Base-by-base conservation (phyloP, 2,113 vertebrate species). In the Pelodiscus sinensis region DNA sequence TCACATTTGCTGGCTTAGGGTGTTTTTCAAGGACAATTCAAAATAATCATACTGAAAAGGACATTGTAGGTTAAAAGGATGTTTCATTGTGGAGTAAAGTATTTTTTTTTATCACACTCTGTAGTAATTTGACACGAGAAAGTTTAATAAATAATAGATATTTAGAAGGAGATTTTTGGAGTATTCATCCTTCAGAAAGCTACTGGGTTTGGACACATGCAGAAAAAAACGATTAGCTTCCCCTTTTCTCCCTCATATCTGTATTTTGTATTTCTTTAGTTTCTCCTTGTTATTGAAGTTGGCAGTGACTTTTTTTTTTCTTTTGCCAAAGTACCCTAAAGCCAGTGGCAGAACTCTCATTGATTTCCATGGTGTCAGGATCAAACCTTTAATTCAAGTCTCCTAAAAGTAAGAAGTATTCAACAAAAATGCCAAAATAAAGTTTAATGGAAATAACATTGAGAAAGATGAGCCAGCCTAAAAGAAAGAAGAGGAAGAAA, bases 251-350 rank as follows among this genome's bases (percentile, higher is more conserved):
- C 38, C 22, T 75, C 35, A 24, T 75, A 75, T 44, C 71, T 44
- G 71, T 38, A 38, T 75, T 73, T 75, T 21, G 19, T 22, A 44
- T 44, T 68, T 75, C 35, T 75, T 10, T 13, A 38, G 21, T 35
- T 75, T 13, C 71, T 38, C 38, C 35, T 75, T 75, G 31, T 68
- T 68, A 9, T n/a, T 68, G 62, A 68, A 68, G 15, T n/a, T 68
- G 31, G 16, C 31, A 68, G 62, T 68, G 16, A n/a, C 31, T 60
- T 60, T 27, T 60, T 31, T 31, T n/a, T 31, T 65, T 68, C 8
- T n/a, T 68, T 18, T n/a, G 2, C 1, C 31, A 68, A 8, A n/a
- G 8, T 38, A 2, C 11, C 9, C 14, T 25, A 35, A 57, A 10
- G 35, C n/a, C 22, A 57, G 18, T 9, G 9, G 55, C 54, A 44